Evolutionary conservation across 2,797 vertebrate species (phyloP).

Genomic region (Leuciscus waleckii): DNA sequence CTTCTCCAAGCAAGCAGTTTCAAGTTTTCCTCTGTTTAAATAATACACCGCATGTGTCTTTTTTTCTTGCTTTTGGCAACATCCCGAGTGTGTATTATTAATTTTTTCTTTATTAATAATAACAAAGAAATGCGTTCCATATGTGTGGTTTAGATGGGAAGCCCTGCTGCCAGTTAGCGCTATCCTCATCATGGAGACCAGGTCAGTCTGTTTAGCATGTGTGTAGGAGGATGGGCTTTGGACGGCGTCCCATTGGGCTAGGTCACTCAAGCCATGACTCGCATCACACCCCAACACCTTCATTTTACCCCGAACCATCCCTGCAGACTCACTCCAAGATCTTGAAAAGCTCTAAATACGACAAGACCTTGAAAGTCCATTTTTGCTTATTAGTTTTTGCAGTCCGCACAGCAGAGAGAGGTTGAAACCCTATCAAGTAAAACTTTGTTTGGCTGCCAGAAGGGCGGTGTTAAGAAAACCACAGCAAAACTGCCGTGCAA

Average conservation of each 20-base stretch:
- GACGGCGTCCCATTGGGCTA: slow-evolving; percentile 34
- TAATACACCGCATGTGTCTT: slow-evolving; percentile 69
- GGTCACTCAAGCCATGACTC: slow-evolving; percentile 28
- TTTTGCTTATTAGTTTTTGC: slow-evolving; percentile 58
- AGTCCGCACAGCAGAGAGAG: slow-evolving; percentile 44
- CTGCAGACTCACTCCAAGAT: slow-evolving; percentile 28
- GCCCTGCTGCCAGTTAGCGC: slow-evolving; percentile 65
- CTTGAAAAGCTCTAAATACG: slow-evolving; percentile 53
- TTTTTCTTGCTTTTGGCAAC: slow-evolving; percentile 74
- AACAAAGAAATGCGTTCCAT: slow-evolving; percentile 83
- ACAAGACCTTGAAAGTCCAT: slow-evolving; percentile 53
- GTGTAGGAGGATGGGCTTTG: slow-evolving; percentile 37
- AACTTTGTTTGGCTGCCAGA: slow-evolving; percentile 80
- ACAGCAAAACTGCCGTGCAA: slow-evolving; percentile 79
- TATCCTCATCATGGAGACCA: slow-evolving; percentile 57
- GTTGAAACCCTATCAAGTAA: slow-evolving; percentile 60
- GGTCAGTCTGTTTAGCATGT: slow-evolving; percentile 50
- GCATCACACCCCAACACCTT: slow-evolving; percentile 45
- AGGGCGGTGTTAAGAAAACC: slow-evolving; percentile 78
- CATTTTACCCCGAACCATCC: slow-evolving; percentile 11
- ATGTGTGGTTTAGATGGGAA: slow-evolving; percentile 76
- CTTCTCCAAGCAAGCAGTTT: slow-evolving; percentile 69
- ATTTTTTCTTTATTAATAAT: slow-evolving; percentile 82
- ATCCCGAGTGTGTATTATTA: slow-evolving; percentile 77
- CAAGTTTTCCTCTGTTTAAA: slow-evolving; percentile 72